Evolutionary conservation across 2,797 vertebrate genomes (phyloP), one percentile per base, ranked within the genome.

Genomic region (Pangasius djambal): DNA sequence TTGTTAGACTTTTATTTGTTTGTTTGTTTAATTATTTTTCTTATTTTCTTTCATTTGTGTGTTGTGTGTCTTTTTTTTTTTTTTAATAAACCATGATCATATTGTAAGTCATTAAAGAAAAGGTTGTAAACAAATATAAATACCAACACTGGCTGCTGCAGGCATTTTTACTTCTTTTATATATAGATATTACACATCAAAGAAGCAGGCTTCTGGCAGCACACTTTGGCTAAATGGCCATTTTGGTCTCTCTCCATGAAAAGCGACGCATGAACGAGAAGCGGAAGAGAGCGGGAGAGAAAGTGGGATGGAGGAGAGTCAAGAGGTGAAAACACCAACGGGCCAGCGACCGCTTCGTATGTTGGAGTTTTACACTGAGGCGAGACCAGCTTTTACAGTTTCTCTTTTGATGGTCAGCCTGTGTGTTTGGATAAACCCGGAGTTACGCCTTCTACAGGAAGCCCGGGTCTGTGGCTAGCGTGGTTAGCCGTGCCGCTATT

Each of bases 121-220:
- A 28, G 37, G 22, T 10, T 6, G 22, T 63, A 63, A 83, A 63
- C 13, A n/a, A 52, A 10, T 44, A n/a, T 48, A 83, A n/a, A 83
- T 61, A 61, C 37, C 34, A 40, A n/a, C 7, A 18, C 37, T 2
- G 40, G 6, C 13, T 63, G 59, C 59, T 44, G 37, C 37, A 44
- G 81, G 13, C 22, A 8, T 44, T 83, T 59, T 37, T 59, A 15
- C 34, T 13, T 34, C 28, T 65, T 48, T 28, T 69, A 31, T 72
- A 86, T 65, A 50, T 52, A 85, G n/a, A 52, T 34, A 72, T 40
- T 44, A 40, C 52, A 86, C 94, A 94, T 96, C 91, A 95, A 94
- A 95, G 83, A 78, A 16, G 8, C 12, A 65, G 72, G 59, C 37
- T 48, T 77, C 57, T 92, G 94, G 92, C 92, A 91, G 88, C 40